These are phyloP conservation scores for Tragulus kanchil DNA, from an alignment of 2,113 vertebrate genomes.

Conservation along the genomic window DNA sequence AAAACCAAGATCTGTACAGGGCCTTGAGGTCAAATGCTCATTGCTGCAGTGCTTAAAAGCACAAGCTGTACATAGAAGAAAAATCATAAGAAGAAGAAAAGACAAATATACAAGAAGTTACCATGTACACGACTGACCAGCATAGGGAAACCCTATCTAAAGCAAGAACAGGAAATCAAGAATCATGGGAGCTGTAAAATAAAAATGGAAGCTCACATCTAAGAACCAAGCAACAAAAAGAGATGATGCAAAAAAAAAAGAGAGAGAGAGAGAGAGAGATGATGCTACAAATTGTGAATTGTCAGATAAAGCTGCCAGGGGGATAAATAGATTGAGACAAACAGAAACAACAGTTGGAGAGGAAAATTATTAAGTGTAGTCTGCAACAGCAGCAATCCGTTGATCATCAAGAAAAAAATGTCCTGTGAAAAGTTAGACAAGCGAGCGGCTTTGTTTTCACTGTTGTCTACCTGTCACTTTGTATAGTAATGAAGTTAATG, in stretches of 20 bases:
- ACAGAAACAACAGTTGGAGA: conserved; percentile 47
- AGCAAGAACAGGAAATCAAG: background rate
- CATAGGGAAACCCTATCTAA: background rate
- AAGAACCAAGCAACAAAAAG: background rate
- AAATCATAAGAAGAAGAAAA: background rate
- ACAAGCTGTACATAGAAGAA: background rate
- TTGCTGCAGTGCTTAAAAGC: background rate
- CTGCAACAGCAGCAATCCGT: background rate
- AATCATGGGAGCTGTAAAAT: background rate
- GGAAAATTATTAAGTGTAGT: conserved; percentile 47
- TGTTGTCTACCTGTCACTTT: conserved; percentile 70
- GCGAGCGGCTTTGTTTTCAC: conserved; percentile 33
- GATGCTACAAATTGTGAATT: conserved; percentile 6
- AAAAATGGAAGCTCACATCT: conserved; percentile 31
- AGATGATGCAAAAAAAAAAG: no score
- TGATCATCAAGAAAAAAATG: conserved; percentile 50
- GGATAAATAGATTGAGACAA: conserved; percentile 43
- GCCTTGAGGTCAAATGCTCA: background rate
- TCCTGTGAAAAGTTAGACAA: conserved; percentile 18
- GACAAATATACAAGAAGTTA: background rate
- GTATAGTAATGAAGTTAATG: conserved; percentile 75
- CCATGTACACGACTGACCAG: background rate
- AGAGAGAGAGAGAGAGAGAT: background rate
- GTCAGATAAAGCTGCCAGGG: background rate
- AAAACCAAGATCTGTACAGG: background rate